Evolutionary conservation across 2,797 vertebrate genomes (phyloP).

Genomic region (Nasua narica): DNA sequence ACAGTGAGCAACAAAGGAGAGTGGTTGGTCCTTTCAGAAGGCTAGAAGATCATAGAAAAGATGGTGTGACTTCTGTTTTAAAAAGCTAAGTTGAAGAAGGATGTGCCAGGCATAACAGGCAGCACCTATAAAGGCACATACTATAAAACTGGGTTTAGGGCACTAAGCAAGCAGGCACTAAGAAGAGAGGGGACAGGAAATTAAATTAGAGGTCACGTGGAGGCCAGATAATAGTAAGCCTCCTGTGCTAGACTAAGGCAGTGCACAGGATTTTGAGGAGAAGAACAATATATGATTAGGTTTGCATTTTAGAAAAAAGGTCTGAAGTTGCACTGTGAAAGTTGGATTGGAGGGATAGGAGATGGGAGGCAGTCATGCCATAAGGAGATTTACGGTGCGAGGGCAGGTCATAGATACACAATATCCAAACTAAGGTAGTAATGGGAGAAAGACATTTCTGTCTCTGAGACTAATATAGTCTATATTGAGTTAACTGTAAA

Average conservation of each 20-base stretch:
- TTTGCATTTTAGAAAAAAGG: neutral
- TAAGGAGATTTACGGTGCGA: neutral
- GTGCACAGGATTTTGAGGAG: constrained; percentile 8
- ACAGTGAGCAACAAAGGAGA: neutral
- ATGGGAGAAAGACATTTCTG: neutral
- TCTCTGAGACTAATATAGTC: neutral
- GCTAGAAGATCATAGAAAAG: neutral
- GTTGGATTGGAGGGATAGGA: neutral
- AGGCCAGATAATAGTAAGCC: neutral
- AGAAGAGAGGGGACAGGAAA: neutral
- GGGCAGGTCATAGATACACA: neutral
- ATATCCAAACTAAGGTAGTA: neutral
- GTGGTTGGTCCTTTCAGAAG: neutral
- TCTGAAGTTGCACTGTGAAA: neutral
- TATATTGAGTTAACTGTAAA: neutral
- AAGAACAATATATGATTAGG: neutral
- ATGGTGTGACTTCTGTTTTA: neutral
- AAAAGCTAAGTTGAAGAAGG: neutral
- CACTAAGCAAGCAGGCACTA: neutral
- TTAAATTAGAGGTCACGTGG: neutral
- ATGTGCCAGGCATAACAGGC: neutral
- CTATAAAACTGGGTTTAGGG: neutral
- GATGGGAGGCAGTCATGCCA: neutral
- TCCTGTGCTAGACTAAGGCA: neutral
- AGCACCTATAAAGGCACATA: neutral